phyloP scores from a whole-genome alignment of 2,888 invertebrate genomes.

The Dascillus cervinus region DNA sequence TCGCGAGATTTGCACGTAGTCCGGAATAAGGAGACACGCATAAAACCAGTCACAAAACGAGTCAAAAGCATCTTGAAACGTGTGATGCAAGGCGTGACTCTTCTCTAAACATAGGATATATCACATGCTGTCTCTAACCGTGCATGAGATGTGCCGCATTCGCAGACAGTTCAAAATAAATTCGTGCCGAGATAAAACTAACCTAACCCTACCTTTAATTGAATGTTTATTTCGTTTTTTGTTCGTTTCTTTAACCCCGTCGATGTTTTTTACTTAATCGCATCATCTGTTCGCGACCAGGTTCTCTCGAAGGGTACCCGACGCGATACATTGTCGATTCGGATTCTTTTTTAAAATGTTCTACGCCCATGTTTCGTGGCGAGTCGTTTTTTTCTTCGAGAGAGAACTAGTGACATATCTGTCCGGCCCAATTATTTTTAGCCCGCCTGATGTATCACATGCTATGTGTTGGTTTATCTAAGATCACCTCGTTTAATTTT shows the following conservation, averaged over 20 bases:
- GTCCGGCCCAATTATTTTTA: constrained; percentile 15
- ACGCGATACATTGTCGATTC: too few relatives aligned
- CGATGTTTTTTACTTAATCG: too few relatives aligned
- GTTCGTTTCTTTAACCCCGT: too few relatives aligned
- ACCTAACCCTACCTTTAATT: constrained; percentile 9
- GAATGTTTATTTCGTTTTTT: constrained; percentile 1
- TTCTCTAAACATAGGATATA: constrained; percentile 16
- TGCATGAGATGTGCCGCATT: constrained; percentile 16
- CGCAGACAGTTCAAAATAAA: constrained; percentile 18
- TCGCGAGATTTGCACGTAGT: too few relatives aligned
- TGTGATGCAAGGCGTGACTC: constrained; percentile 14
- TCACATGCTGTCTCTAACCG: constrained; percentile 15
- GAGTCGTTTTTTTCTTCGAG: not conserved
- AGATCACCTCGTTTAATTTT: constrained; percentile 16
- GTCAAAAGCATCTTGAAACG: constrained; percentile 12
- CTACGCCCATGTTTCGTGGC: not conserved
- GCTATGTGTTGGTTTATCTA: constrained; percentile 14
- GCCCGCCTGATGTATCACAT: constrained; percentile 11
- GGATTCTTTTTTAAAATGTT: too few relatives aligned
- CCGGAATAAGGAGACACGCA: too few relatives aligned
- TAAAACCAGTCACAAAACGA: constrained; percentile 3
- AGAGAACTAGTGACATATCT: not conserved
- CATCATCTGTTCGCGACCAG: too few relatives aligned
- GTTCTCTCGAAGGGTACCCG: too few relatives aligned
- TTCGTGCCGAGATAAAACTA: constrained; percentile 4